A percentile compares a stretch with the other conserved stretches of the same genome.
Conservation (phyloP, 2,888 invertebrate genomes). For the Clunio marinus region DNA sequence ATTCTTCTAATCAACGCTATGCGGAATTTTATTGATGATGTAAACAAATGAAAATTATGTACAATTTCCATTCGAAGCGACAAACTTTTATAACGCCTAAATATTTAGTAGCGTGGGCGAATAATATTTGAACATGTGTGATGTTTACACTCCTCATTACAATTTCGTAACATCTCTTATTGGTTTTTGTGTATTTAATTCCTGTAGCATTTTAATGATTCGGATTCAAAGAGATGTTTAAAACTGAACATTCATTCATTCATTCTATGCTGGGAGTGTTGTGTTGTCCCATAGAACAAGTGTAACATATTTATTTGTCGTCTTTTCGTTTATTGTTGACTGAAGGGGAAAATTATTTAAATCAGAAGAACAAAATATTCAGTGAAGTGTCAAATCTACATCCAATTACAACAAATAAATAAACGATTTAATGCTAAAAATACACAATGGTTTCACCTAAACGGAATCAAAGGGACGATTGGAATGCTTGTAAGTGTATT, state of each 20-base stretch:
- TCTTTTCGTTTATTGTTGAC: not conserved
- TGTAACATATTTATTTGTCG: not conserved
- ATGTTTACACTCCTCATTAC: slow-evolving; percentile 23
- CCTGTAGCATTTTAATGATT: slow-evolving; percentile 7
- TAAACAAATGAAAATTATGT: slow-evolving; percentile 14
- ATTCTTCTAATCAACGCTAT: not conserved
- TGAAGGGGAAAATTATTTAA: not conserved
- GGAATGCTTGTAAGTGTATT: not conserved
- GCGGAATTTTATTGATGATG: not conserved
- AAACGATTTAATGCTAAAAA: slow-evolving; percentile 24
- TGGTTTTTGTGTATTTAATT: not conserved
- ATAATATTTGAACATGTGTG: slow-evolving; percentile 31
- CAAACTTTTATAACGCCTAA: not conserved
- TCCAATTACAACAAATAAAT: slow-evolving; percentile 13
- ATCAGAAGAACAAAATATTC: not conserved
- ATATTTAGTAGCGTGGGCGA: too few relatives aligned
- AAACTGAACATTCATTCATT: too few relatives aligned
- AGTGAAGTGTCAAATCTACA: slow-evolving; percentile 16
- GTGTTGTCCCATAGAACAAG: slow-evolving; percentile 8
- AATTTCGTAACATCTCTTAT: slow-evolving; percentile 8
- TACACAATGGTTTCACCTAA: not conserved
- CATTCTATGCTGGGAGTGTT: too few relatives aligned
- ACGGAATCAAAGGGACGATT: not conserved
- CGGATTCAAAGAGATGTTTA: too few relatives aligned
- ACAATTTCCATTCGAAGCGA: not conserved